These are phyloP conservation scores for Dendrocopos noguchii DNA, from an alignment of 2,113 vertebrate genomes.

Conservation along the genomic window DNA sequence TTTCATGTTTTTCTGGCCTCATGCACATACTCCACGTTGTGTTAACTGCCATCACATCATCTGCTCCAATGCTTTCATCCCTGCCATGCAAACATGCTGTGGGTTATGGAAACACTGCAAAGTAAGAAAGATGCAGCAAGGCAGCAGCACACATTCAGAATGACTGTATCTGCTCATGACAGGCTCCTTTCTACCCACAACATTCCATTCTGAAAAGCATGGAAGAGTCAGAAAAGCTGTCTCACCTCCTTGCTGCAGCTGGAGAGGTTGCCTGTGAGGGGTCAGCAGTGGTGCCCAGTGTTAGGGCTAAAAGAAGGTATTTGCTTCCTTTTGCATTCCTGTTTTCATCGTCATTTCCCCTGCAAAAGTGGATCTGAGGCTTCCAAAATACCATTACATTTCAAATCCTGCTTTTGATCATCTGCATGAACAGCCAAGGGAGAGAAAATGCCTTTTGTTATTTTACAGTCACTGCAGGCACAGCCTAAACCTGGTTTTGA, in stretches of 20 bases:
- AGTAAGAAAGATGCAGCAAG: background rate
- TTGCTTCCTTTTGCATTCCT: background rate
- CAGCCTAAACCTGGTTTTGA: background rate
- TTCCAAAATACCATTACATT: background rate
- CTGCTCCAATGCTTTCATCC: background rate
- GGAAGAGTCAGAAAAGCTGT: background rate
- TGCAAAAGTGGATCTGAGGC: background rate
- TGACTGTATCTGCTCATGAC: background rate
- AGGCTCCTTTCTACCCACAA: accelerated
- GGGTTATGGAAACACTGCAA: background rate
- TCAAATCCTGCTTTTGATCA: background rate
- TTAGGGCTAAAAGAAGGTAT: background rate
- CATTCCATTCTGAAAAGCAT: background rate
- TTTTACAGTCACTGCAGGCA: background rate
- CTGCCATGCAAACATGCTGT: accelerated
- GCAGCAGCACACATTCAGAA: background rate
- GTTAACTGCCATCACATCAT: accelerated
- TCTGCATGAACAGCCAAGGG: background rate
- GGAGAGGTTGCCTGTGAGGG: background rate
- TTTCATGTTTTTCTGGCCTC: background rate
- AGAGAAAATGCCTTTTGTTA: background rate
- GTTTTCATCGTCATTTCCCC: background rate
- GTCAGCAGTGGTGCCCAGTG: accelerated
- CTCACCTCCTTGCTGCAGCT: background rate
- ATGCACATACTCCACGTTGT: accelerated